Base-by-base conservation (phyloP, 2,888 invertebrate genomes). In the Leistus spinibarbis region DNA sequence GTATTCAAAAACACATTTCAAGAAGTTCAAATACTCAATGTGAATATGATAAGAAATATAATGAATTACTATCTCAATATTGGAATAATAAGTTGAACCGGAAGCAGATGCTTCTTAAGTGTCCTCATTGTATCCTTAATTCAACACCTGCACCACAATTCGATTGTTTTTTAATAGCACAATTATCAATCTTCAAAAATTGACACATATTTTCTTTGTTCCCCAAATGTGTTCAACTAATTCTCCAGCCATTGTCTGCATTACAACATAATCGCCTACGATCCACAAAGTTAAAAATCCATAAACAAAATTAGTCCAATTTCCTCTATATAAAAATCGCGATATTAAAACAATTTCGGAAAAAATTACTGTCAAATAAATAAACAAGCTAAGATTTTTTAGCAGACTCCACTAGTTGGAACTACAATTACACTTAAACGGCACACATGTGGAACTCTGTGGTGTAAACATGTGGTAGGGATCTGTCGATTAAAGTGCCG, bases 101-200 rank as follows among this genome's bases (percentile, higher is more conserved):
- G 72, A 72, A 72, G 40, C 72, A 72, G 72, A 72, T 72, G 72
- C n/a, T 24, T 56, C 16, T 24, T 69, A 57, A 69, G 57, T 71
- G 19, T 57, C 65, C 66, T 66, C 40, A 65, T 65, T 72, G 16
- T 60, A 65, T 72, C 72, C 66, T 56, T 57, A 66, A 62, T 69
- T 69, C 57, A 27, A 60, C 72, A 72, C 72, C 72, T 72, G 72
- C 27, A 9, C 24, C 27, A 23, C 9, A 27, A 17, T 65, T 66
- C 69, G 69, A 69, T 69, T 69, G 69, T 69, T 53, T 69, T 19
- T 24, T 62, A 62, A 62, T 56, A 62, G 62, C 27, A 62, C 69
- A 69, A 69, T 69, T 69, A 69, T 56, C 40, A 5, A 40, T 62
- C 57, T 40, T 60, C 57, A 66, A 66, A 60, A 27, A 65, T 54